Conservation (phyloP, 2,888 invertebrate species). For the Choristoneura rosaceana region DNA sequence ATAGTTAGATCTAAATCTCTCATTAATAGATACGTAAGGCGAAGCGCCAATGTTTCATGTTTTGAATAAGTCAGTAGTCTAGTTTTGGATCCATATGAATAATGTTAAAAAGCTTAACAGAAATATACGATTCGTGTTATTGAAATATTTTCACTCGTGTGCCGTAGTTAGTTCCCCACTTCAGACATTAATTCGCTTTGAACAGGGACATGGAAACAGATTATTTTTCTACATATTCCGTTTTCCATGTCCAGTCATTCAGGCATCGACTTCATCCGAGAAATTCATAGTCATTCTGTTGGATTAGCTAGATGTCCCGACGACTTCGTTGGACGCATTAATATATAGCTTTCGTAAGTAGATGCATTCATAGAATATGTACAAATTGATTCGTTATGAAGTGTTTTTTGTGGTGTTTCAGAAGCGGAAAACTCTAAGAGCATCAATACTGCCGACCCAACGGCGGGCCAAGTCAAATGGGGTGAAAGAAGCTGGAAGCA, state of each 20-base stretch:
- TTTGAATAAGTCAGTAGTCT: constrained; percentile 24
- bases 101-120: constrained; percentile 72
- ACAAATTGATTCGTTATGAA: constrained; percentile 41
- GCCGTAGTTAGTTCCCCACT: constrained; percentile 57
- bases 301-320: constrained; percentile 38
- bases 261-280: constrained; percentile 25
- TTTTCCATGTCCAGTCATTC: constrained; percentile 33
- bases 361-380: constrained; percentile 50
- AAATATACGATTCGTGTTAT: constrained; percentile 74
- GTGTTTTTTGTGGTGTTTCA: constrained; percentile 73
- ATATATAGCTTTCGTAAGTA: constrained; percentile 74
- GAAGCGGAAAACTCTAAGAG: constrained; percentile 95
- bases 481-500: constrained; percentile 91
- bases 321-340: constrained; percentile 59
- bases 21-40: not conserved
- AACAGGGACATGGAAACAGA: constrained; percentile 29
- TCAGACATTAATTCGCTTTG: constrained; percentile 21
- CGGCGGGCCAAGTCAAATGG: constrained; percentile 92
- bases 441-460: constrained; percentile 91
- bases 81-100: constrained; percentile 50
- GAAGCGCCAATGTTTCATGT: constrained; percentile 9
- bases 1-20: constrained; percentile 9
- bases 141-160: constrained; percentile 69
- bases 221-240: not conserved
- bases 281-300: constrained; percentile 26